Base-by-base conservation (phyloP, 2,888 invertebrate genomes). In the Volucella inflata region DNA sequence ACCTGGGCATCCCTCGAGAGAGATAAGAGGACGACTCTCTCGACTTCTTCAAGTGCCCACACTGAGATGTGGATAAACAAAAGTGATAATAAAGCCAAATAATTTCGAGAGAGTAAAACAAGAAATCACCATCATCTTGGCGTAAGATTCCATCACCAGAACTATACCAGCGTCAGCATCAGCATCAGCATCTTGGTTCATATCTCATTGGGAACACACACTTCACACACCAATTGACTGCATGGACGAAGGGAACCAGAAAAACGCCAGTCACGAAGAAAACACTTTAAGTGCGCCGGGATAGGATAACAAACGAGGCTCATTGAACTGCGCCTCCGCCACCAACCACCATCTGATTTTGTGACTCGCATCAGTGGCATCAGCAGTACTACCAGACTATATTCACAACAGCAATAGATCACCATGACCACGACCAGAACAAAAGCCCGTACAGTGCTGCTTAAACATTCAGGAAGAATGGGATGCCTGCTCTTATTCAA, bases 1-100 rank as follows among this genome's bases (percentile, higher is more conserved):
- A 85, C 85, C 77, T 72, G 68, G 64, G 72, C 68, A 81, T 81
- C 67, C 62, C 77, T 70, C 46, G 55, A 50, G 64, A 30, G 30
- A 30, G 30, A 30, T 30, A 11, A 16, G 59, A 77, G 55, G 30
- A 30, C 30, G 30, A 74, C 6, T 71, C 75, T 51, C 62, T 77
- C 60, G 76, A 72, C 55, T 30, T 40, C 68, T 65, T 85, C 71
- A 72, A 85, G 85, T 81, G 81, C 67, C 85, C 81, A 85, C 85
- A 81, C 80, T 81, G 81, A 85, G 81, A 85, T 81, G 77, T 85
- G 81, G 81, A 85, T 81, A 85, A 85, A 85, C 85, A 85, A 85
- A 85, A 81, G 51, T 72, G 81, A 81, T 85, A 85, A 85, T 81
- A 85, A 85, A 85, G 85, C 85, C 76, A 85, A 85, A 67, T 59